Evolutionary conservation across 2,888 invertebrate genomes (phyloP).

Genomic region (Holacanthella duospinosa): DNA sequence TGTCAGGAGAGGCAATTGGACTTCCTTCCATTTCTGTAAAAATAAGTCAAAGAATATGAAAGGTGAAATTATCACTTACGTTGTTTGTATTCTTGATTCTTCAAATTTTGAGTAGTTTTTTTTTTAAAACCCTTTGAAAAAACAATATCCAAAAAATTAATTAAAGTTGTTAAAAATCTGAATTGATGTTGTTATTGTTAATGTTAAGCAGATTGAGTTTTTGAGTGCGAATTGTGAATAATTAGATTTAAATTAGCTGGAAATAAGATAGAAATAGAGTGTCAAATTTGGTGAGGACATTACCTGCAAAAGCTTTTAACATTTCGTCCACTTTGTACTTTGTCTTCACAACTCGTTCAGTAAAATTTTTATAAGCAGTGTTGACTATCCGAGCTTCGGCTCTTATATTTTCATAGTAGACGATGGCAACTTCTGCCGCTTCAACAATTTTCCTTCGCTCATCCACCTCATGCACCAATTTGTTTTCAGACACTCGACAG

Average conservation of each 20-base stretch:
- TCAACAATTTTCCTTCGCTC: conserved; percentile 34
- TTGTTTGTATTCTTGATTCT: not conserved
- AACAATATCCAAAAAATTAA: too few species aligned
- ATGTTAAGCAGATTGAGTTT: too few species aligned
- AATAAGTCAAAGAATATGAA: conserved; percentile 3
- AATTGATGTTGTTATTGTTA: too few species aligned
- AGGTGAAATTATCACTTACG: not conserved
- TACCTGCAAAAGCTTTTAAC: conserved; percentile 53
- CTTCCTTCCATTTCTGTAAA: conserved; percentile 34
- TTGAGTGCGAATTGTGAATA: too few species aligned
- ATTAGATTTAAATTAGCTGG: not conserved
- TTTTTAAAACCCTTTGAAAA: too few species aligned
- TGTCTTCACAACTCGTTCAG: conserved; percentile 69
- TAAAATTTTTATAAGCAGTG: conserved; percentile 82
- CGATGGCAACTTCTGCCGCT: conserved; percentile 33
- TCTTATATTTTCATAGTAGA: conserved; percentile 35
- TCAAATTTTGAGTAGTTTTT: too few species aligned
- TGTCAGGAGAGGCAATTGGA: conserved; percentile 21
- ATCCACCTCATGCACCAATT: conserved; percentile 33
- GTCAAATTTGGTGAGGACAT: conserved; percentile 14
- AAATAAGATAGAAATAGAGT: not conserved
- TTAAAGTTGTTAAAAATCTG: too few species aligned
- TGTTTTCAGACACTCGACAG: conserved; percentile 27
- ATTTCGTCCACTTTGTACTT: conserved; percentile 77
- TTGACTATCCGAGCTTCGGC: conserved; percentile 36